A percentile compares a stretch with the other conserved stretches of the same genome.
These are phyloP conservation scores for Oscheius sp. DNA, from an alignment of 2,888 invertebrate species.

Conservation along the genomic window DNA sequence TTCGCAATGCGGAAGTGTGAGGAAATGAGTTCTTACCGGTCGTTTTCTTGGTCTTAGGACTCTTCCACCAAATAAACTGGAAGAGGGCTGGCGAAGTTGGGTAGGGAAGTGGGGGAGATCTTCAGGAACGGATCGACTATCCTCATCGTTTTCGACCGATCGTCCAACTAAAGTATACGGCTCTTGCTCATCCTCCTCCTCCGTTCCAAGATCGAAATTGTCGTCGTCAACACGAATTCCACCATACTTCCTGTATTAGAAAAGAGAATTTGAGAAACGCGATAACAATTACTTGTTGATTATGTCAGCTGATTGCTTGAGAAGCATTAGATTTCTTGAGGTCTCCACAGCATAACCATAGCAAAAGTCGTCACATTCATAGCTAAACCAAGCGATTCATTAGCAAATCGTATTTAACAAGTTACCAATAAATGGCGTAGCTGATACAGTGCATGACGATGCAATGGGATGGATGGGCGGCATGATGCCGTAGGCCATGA, in stretches of 20 bases:
- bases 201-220: slow-evolving; percentile 18
- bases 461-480: slow-evolving; percentile 74
- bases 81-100: background rate
- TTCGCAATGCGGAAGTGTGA: background rate
- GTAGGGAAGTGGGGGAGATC: slow-evolving; percentile 18
- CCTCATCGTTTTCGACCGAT: slow-evolving; percentile 24
- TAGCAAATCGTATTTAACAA: background rate
- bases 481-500: slow-evolving; percentile 79
- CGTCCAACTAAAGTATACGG: slow-evolving; percentile 7
- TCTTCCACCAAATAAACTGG: slow-evolving; percentile 19
- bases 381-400: slow-evolving; percentile 75
- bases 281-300: slow-evolving; percentile 18
- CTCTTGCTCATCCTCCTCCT: slow-evolving; percentile 26
- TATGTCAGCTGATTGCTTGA: background rate
- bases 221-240: slow-evolving; percentile 2
- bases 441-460: slow-evolving; percentile 82
- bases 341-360: slow-evolving; percentile 61
- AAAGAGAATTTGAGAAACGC: background rate
- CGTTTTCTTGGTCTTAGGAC: slow-evolving; percentile 31
- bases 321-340: background rate
- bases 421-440: slow-evolving; percentile 82
- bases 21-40: slow-evolving; percentile 23
- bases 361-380: slow-evolving; percentile 83
- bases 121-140: slow-evolving; percentile 34
- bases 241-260: slow-evolving; percentile 7